These are phyloP conservation scores for Meles meles DNA, from an alignment of 2,113 vertebrate genomes.

Conservation along the genomic window DNA sequence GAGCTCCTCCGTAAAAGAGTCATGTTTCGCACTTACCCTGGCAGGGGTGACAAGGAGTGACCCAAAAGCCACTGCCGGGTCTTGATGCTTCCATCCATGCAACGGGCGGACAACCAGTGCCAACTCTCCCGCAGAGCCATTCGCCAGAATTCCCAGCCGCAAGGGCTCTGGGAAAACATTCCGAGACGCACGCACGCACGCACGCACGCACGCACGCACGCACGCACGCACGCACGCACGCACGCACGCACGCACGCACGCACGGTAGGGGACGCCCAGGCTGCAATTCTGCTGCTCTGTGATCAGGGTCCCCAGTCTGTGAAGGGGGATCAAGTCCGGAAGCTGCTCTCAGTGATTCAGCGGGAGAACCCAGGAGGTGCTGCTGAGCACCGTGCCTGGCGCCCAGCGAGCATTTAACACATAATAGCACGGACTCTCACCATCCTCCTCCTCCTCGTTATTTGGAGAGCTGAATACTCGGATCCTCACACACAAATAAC, in stretches of 20 bases:
- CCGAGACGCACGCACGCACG: too few species aligned
- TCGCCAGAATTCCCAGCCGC: neutral
- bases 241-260: too few species aligned
- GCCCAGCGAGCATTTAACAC: neutral
- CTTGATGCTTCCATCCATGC: neutral
- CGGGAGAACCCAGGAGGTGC: neutral
- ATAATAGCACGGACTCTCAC: neutral
- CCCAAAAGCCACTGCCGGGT: neutral
- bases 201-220: too few species aligned
- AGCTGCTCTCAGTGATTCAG: accelerated
- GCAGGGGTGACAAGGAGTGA: accelerated
- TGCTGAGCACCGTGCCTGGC: neutral
- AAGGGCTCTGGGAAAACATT: neutral
- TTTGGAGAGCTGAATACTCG: neutral
- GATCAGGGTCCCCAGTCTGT: neutral
- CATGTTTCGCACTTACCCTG: neutral
- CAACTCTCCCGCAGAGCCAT: neutral
- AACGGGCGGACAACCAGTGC: neutral
- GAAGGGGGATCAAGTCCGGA: neutral
- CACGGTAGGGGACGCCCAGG: neutral
- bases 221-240: too few species aligned
- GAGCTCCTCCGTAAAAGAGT: neutral
- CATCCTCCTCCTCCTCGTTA: neutral
- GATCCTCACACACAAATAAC: neutral
- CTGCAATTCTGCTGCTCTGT: neutral